Evolutionary conservation across 2,888 invertebrate genomes (phyloP).

Genomic region (Trissolcus japonicus): DNA sequence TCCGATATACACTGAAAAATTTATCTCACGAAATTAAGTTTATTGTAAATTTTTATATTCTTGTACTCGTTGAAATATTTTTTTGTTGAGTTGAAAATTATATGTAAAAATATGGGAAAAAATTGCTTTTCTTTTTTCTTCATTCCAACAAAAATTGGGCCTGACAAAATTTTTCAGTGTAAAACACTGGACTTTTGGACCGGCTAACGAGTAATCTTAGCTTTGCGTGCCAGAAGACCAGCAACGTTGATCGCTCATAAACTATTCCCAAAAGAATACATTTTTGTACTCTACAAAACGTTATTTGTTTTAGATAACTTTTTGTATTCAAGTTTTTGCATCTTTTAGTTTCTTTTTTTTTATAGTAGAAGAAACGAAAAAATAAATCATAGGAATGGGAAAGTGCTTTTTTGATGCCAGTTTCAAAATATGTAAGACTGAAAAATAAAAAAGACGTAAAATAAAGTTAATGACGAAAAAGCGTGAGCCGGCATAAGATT

Average conservation of each 20-base stretch:
- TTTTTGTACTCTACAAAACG: slow-evolving; percentile 6
- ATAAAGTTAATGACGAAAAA: slow-evolving; percentile 6
- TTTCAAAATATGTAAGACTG: slow-evolving; percentile 41
- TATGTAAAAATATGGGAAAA: background rate
- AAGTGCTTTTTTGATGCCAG: slow-evolving; percentile 15
- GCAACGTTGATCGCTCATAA: slow-evolving; percentile 57
- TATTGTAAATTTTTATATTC: background rate
- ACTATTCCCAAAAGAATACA: slow-evolving; percentile 1
- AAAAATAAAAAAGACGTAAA: slow-evolving; percentile 8
- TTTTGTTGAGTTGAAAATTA: too few species aligned
- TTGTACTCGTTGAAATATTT: background rate
- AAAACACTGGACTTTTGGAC: slow-evolving; percentile 69
- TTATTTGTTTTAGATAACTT: slow-evolving; percentile 18
- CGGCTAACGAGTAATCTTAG: slow-evolving; percentile 71
- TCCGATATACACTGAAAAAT: slow-evolving; percentile 24
- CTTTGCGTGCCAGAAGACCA: slow-evolving; percentile 66
- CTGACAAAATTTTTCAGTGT: slow-evolving; percentile 11
- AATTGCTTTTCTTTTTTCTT: background rate
- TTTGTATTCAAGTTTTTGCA: slow-evolving; percentile 1
- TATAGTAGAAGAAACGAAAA: background rate
- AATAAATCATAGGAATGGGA: background rate
- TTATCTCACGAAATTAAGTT: slow-evolving; percentile 12
- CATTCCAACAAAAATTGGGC: background rate
- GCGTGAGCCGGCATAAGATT: slow-evolving; percentile 70
- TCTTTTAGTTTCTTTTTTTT: background rate